Percentiles rank a stretch among this genome's conserved stretches.
Conservation (phyloP, 2,888 invertebrate species). For the Euproctis similis region DNA sequence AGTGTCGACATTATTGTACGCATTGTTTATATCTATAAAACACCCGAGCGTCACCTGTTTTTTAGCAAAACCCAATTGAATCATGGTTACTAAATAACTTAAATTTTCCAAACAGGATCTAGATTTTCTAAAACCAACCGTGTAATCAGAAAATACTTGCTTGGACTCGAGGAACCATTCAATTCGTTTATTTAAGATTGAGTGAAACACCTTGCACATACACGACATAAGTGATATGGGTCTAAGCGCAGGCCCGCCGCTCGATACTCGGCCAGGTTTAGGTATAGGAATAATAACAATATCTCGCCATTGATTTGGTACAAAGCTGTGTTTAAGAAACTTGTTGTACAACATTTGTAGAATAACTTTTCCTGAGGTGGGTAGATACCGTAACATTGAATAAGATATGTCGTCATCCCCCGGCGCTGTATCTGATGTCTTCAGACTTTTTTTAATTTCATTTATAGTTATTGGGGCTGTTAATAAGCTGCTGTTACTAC, state of each 20-base stretch:
- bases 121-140: slow-evolving; percentile 2
- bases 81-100: not conserved
- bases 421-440: not conserved
- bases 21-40: slow-evolving; percentile 1
- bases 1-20: too few relatives aligned
- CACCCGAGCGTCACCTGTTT: not conserved
- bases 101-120: slow-evolving; percentile 1
- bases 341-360: not conserved
- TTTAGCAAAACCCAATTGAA: not conserved
- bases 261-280: not conserved
- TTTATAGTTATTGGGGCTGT: not conserved
- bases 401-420: not conserved
- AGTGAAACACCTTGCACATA: slow-evolving; percentile 4
- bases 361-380: not conserved
- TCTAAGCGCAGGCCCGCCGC: not conserved
- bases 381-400: not conserved
- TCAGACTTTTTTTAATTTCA: not conserved
- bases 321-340: not conserved
- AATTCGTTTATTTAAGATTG: slow-evolving; percentile 1
- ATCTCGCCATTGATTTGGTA: not conserved
- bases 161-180: slow-evolving; percentile 4
- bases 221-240: slow-evolving; percentile 1
- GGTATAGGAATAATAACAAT: not conserved
- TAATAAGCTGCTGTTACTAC: not conserved
- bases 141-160: not conserved